phyloP scores from a whole-genome alignment of 2,888 invertebrate genomes.

The Deilephila porcellus region DNA sequence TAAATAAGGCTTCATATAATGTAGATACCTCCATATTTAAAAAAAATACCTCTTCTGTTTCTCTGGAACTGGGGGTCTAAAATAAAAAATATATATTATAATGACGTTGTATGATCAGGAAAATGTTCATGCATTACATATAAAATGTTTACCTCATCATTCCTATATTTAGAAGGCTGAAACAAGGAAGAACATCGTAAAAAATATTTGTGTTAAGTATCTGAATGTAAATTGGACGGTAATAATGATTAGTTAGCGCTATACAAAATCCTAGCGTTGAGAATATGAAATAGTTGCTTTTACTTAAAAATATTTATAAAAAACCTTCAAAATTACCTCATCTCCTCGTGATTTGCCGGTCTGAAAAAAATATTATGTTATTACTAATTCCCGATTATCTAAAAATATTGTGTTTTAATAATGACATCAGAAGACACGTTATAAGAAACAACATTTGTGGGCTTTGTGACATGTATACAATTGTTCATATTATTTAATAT shows the following conservation, averaged over 20 bases:
- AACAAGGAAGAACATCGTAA: slow-evolving; percentile 33
- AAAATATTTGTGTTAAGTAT: no score
- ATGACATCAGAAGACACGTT: no score
- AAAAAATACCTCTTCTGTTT: slow-evolving; percentile 39
- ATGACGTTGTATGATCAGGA: background rate
- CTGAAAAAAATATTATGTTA: slow-evolving; percentile 48
- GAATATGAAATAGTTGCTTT: no score
- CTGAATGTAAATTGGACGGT: no score
- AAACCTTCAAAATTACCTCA: slow-evolving; percentile 52
- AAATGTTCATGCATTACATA: slow-evolving; percentile 10
- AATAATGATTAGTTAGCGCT: no score
- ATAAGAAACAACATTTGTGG: no score
- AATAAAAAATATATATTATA: slow-evolving; percentile 39
- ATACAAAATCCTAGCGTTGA: no score
- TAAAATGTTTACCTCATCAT: slow-evolving; percentile 46
- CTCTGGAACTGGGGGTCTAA: slow-evolving; percentile 62
- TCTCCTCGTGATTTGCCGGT: slow-evolving; percentile 70
- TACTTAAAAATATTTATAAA: background rate
- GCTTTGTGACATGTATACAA: no score
- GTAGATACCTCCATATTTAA: background rate
- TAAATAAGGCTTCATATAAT: background rate
- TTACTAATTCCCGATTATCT: no score
- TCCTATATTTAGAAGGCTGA: slow-evolving; percentile 51
- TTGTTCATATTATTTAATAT: no score
- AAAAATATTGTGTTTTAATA: no score